A percentile compares a stretch with the other conserved stretches of the same genome.
phyloP scores from a whole-genome alignment of 2,888 invertebrate species.

The Lycophotia porphyrea region DNA sequence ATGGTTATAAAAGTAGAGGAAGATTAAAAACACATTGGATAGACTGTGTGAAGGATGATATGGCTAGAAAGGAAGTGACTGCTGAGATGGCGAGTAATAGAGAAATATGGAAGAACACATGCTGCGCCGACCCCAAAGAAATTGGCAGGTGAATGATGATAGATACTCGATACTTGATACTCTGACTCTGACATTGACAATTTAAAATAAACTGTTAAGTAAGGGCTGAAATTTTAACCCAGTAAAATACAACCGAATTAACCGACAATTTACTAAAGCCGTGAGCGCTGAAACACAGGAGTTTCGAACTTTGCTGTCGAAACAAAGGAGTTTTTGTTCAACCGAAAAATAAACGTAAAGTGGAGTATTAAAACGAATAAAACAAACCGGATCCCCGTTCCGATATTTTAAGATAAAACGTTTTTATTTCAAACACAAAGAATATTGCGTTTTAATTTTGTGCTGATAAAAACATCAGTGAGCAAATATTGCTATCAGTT shows the following conservation, averaged over 20 bases:
- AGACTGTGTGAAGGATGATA: too few species aligned
- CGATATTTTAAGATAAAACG: constrained; percentile 32
- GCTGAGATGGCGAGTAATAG: too few species aligned
- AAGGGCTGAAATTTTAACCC: neutral
- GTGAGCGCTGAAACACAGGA: neutral
- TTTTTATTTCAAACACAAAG: constrained; percentile 6
- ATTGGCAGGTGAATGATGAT: neutral
- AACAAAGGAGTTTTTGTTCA: constrained; percentile 12
- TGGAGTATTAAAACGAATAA: constrained; percentile 6
- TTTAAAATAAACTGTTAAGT: neutral
- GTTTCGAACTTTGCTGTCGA: neutral
- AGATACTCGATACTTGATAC: too few species aligned
- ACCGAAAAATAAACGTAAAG: neutral
- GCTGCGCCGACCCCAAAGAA: too few species aligned
- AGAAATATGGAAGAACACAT: too few species aligned
- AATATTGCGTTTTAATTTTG: constrained; percentile 22
- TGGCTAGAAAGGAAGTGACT: too few species aligned
- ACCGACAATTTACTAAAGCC: neutral
- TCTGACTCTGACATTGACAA: neutral
- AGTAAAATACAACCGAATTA: constrained; percentile 1
- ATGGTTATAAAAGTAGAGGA: too few species aligned
- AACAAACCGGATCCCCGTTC: constrained; percentile 10
- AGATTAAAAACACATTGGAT: too few species aligned
- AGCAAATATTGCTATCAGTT: constrained; percentile 34
- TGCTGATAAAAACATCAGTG: constrained; percentile 20